Evolutionary conservation across 2,113 vertebrate genomes (phyloP).

Genomic region (Xenopus tropicalis): DNA sequence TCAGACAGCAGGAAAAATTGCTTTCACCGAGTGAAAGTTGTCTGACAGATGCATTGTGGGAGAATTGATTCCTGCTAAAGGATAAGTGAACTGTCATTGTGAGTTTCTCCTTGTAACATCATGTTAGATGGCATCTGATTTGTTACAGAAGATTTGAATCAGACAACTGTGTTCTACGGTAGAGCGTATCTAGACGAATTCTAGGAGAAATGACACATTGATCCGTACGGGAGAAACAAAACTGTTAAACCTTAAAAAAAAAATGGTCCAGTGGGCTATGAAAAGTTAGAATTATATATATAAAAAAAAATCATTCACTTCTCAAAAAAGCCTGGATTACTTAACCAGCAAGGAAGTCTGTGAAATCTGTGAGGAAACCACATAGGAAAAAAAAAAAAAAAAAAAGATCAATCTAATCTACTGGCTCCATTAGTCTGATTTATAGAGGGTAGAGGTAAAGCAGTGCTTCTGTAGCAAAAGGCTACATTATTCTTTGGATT

Average conservation of each 20-base stretch:
- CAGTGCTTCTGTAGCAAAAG: constrained; percentile 70
- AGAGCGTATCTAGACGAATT: constrained; percentile 77
- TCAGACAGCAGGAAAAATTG: constrained; percentile 95
- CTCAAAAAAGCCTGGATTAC: constrained; percentile 67
- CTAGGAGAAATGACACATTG: constrained; percentile 74
- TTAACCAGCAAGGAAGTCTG: constrained; percentile 72
- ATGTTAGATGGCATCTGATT: constrained; percentile 89
- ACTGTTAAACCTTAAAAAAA: constrained; percentile 65
- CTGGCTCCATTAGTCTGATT: constrained; percentile 90
- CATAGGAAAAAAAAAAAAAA: constrained; percentile 53
- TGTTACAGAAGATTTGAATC: constrained; percentile 89
- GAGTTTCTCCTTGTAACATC: constrained; percentile 92
- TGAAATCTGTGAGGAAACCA: constrained; percentile 78
- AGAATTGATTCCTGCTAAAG: constrained; percentile 94
- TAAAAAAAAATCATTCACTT: constrained; percentile 67
- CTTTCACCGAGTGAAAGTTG: constrained; percentile 85
- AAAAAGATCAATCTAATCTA: constrained; percentile 83
- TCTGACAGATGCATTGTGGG: constrained; percentile 98
- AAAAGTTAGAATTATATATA: constrained; percentile 73
- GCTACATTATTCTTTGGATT: constrained; percentile 84
- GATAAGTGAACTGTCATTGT: constrained; percentile 98
- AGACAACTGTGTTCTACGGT: constrained; percentile 77
- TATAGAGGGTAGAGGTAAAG: constrained; percentile 70
- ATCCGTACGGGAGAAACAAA: constrained; percentile 79
- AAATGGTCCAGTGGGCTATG: constrained; percentile 66